Percentiles rank a stretch among this genome's conserved stretches.
phyloP scores from a whole-genome alignment of 2,797 vertebrate species.

The Catamblyrhynchus diadema region DNA sequence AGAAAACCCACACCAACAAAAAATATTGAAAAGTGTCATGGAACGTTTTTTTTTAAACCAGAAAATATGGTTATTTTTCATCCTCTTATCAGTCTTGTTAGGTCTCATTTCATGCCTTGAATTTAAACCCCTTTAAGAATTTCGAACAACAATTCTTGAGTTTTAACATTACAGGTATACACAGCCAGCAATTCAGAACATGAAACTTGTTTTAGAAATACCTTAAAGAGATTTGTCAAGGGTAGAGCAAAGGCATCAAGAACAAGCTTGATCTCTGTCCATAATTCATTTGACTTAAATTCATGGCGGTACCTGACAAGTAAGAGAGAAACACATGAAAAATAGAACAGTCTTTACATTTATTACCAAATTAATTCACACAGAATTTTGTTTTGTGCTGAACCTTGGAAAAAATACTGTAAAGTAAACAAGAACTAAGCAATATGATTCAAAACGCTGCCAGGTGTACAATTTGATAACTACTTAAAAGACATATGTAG shows the following conservation, averaged over 20 bases:
- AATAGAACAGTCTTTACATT: not conserved
- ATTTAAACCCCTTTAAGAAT: not conserved
- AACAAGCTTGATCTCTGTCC: conserved; percentile 97
- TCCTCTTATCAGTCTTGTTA: not conserved
- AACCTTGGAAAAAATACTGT: not conserved
- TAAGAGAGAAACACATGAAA: not conserved
- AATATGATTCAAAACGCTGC: not conserved
- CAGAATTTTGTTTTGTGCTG: not conserved
- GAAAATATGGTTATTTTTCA: not conserved
- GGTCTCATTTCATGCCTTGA: not conserved
- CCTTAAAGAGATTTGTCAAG: conserved; percentile 96
- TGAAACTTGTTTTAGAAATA: conserved; percentile 56
- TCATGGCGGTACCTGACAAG: conserved; percentile 92
- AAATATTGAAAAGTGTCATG: not conserved
- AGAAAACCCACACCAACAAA: not conserved
- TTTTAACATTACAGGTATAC: not conserved
- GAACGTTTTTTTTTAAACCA: not conserved
- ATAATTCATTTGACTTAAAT: conserved; percentile 98
- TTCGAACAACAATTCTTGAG: not conserved
- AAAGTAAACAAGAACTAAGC: not conserved
- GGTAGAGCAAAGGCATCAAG: conserved; percentile 95
- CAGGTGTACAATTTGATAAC: not conserved
- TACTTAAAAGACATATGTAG: not conserved
- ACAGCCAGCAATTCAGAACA: not conserved
- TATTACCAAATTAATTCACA: not conserved